Evolutionary conservation across 2,888 invertebrate genomes (phyloP).

Genomic region (Drosophila robusta): DNA sequence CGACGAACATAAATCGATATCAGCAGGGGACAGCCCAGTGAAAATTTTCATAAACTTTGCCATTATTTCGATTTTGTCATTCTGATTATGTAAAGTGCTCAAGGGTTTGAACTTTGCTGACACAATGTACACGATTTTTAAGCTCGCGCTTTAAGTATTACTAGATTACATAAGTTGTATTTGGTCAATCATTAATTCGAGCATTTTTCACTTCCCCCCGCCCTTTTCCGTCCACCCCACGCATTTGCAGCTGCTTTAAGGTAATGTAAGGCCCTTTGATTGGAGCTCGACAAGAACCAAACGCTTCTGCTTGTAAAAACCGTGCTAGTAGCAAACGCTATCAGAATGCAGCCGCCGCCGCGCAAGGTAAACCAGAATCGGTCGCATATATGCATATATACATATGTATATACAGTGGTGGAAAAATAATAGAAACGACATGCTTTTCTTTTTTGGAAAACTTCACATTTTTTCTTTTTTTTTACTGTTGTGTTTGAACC

Average conservation of each 20-base stretch:
- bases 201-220: background rate
- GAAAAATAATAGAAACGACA: too few species aligned
- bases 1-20: constrained; percentile 45
- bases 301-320: constrained; percentile 45
- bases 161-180: constrained; percentile 46
- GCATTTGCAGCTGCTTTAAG: constrained; percentile 64
- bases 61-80: background rate
- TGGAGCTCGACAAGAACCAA: constrained; percentile 45
- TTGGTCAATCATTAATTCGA: constrained; percentile 29
- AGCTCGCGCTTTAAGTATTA: background rate
- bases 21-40: constrained; percentile 28
- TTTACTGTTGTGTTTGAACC: too few species aligned
- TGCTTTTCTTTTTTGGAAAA: too few species aligned
- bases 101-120: constrained; percentile 2
- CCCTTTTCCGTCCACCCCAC: background rate
- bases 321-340: constrained; percentile 44
- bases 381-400: background rate
- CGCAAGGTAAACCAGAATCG: constrained; percentile 89
- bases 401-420: background rate
- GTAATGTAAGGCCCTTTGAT: constrained; percentile 64
- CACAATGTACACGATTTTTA: background rate
- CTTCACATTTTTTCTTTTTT: too few species aligned
- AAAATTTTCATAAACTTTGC: constrained; percentile 32
- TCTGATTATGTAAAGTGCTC: constrained; percentile 42
- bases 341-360: constrained; percentile 92